Percentiles rank a stretch among this genome's conserved stretches.
These are phyloP conservation scores for Gonioctena quinquepunctata DNA, from an alignment of 1,140 invertebrate species.

Conservation along the genomic window DNA sequence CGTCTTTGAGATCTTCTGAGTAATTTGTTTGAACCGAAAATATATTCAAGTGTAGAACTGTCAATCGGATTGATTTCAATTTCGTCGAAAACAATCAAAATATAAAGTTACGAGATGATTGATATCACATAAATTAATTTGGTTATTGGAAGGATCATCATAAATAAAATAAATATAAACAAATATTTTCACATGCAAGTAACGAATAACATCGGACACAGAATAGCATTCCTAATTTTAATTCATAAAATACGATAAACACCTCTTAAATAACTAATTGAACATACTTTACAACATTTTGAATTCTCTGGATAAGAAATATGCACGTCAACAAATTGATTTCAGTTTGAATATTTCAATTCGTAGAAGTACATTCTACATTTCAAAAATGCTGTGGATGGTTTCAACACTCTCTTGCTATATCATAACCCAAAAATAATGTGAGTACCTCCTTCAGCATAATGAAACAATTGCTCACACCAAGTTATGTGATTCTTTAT, in stretches of 20 bases:
- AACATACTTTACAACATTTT: not conserved
- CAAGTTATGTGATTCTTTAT: too few species aligned
- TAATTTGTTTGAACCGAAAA: too few species aligned
- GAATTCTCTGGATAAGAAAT: conserved; percentile 28
- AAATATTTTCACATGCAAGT: too few species aligned
- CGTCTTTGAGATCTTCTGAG: too few species aligned
- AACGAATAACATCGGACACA: too few species aligned
- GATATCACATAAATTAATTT: too few species aligned
- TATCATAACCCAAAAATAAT: not conserved
- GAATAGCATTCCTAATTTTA: too few species aligned
- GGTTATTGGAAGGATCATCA: too few species aligned
- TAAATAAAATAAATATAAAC: too few species aligned
- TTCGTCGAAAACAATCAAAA: too few species aligned
- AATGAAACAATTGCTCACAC: too few species aligned
- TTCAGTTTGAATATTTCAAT: not conserved
- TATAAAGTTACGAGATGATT: too few species aligned
- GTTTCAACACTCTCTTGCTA: not conserved
- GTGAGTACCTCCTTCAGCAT: not conserved
- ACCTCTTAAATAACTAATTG: not conserved
- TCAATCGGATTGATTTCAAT: not conserved
- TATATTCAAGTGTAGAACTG: not conserved
- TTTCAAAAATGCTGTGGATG: conserved; percentile 25
- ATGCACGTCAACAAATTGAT: conserved; percentile 5
- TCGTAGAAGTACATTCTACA: conserved; percentile 27
- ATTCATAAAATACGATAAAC: not conserved